Evolutionary conservation across 2,797 vertebrate species (phyloP).

Genomic region (Crotalus adamanteus): DNA sequence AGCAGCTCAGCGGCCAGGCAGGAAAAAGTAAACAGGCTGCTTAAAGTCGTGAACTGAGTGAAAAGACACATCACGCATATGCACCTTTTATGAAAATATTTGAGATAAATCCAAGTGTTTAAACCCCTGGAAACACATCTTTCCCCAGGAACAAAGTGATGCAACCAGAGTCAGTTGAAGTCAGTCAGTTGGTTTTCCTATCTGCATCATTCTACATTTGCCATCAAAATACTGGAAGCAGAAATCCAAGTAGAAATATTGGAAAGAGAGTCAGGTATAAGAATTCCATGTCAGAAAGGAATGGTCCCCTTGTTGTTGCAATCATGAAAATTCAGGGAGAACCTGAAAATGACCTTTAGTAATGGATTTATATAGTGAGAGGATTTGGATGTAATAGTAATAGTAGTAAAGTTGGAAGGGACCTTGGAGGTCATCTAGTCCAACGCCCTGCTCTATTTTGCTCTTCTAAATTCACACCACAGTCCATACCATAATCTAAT

Average conservation of each 20-base stretch:
- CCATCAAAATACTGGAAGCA: neutral
- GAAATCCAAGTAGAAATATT: neutral
- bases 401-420: too few relatives aligned
- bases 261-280: neutral
- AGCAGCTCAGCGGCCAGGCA: neutral
- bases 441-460: too few relatives aligned
- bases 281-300: neutral
- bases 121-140: neutral
- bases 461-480: neutral
- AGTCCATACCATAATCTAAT: neutral
- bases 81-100: slow-evolving; percentile 4
- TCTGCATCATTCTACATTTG: neutral
- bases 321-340: neutral
- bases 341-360: neutral
- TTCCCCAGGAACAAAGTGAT: neutral
- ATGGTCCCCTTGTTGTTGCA: neutral
- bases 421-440: too few relatives aligned
- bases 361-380: too few relatives aligned
- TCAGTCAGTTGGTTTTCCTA: neutral
- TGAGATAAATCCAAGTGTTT: neutral
- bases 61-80: slow-evolving; percentile 8
- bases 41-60: neutral
- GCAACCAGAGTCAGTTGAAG: neutral
- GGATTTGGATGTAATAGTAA: too few relatives aligned
- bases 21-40: slow-evolving; percentile 23